Base-by-base conservation (phyloP, 1,140 invertebrate species). In the Teleogryllus occipitalis region DNA sequence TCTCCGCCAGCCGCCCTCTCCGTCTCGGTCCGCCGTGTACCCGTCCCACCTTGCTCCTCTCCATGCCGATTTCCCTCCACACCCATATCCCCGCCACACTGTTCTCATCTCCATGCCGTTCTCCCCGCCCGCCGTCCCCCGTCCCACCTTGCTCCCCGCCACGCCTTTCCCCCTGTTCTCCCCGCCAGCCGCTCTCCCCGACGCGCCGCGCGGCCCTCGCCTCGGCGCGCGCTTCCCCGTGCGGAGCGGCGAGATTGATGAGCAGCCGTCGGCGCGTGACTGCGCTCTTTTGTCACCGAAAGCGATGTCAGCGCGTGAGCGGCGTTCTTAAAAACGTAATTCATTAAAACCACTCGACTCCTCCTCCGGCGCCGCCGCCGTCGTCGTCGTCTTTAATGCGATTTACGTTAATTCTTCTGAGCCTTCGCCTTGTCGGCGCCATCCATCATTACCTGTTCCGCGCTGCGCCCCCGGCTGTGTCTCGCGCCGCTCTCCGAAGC, bases 231-330 rank as follows among this genome's bases (percentile, higher is more conserved):
- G 27, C 27, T 39, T 5, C 27, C 27, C 27, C 27, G 27, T 5
- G 27, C 27, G 27, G 27, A 5, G 27, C 54, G 10, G 54, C 54
- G 54, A 65, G 54, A 65, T 65, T 65, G 54, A 65, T 65, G 54
- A 65, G 54, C 54, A 39, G 54, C 54, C 54, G 54, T 65, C 54
- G 18, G 54, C 54, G 54, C 54, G 54, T 65, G 54, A 65, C 54
- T 65, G 54, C 54, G 54, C 54, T 65, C 54, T 65, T 65, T 65
- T 65, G 54, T 65, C 54, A 65, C 54, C 54, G 54, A 18, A 65
- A 65, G 54, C 54, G 54, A 65, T 65, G 54, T 65, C 54, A 65
- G 54, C 54, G 54, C 54, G 54, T 65, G 54, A 65, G 54, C 54
- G 54, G 54, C 54, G 18, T 65, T 18, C 54, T 65, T 65, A 65